A percentile compares a stretch with the other conserved stretches of the same genome.
Conservation (phyloP, 2,113 vertebrate species). For the human region GRCh38 chr17:9607001-9607500, state of each 20-base stretch:
- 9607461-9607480: neutral
- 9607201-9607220: no score
- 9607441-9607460: neutral
- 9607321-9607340: no score
- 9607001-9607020: neutral
- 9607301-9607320: neutral
- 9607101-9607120: no score
- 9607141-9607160: no score
- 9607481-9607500: neutral
- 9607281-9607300: no score
- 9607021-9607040: neutral
- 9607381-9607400: neutral
- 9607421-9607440: neutral
- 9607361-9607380: neutral
- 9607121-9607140: no score
- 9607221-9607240: no score
- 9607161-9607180: no score
- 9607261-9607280: fast-evolving
- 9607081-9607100: no score
- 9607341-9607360: no score
- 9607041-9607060: neutral
- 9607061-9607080: fast-evolving
- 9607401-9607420: neutral
- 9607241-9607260: no score
- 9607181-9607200: no score